Percentiles rank a stretch among this genome's conserved stretches.
Conservation (phyloP, 2,113 vertebrate genomes). For the Laterallus jamaicensis region DNA sequence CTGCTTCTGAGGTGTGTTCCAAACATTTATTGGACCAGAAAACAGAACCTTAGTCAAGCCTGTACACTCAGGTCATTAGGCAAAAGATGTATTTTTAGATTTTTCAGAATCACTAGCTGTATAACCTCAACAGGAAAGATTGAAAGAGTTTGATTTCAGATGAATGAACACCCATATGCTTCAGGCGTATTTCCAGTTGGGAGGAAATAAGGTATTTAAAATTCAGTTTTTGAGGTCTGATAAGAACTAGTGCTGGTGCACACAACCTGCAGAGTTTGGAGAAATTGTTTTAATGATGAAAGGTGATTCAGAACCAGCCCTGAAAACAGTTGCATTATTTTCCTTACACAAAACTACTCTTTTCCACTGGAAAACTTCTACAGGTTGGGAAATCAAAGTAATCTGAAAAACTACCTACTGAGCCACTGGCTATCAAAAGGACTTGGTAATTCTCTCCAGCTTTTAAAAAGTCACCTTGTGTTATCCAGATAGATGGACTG, state of each 20-base stretch:
- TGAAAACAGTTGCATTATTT: neutral
- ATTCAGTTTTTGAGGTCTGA: neutral
- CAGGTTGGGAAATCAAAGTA: neutral
- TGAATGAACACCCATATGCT: conserved; percentile 6
- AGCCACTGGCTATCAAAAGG: neutral
- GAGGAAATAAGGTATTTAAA: neutral
- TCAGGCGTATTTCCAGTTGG: neutral
- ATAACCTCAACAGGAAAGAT: neutral
- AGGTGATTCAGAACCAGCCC: neutral
- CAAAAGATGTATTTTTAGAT: neutral
- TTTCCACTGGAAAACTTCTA: neutral
- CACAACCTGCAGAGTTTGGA: neutral
- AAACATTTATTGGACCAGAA: neutral
- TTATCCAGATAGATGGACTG: neutral
- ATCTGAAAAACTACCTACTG: neutral
- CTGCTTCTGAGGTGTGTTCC: neutral
- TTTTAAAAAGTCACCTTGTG: neutral
- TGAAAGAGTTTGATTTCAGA: neutral
- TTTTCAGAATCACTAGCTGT: neutral
- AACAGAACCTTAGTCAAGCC: neutral
- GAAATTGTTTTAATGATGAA: neutral
- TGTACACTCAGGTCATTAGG: neutral
- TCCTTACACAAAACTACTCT: neutral
- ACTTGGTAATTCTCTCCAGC: neutral
- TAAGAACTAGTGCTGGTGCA: neutral